phyloP scores from a whole-genome alignment of 2,113 vertebrate species.

The Psittacula cyanocephala region DNA sequence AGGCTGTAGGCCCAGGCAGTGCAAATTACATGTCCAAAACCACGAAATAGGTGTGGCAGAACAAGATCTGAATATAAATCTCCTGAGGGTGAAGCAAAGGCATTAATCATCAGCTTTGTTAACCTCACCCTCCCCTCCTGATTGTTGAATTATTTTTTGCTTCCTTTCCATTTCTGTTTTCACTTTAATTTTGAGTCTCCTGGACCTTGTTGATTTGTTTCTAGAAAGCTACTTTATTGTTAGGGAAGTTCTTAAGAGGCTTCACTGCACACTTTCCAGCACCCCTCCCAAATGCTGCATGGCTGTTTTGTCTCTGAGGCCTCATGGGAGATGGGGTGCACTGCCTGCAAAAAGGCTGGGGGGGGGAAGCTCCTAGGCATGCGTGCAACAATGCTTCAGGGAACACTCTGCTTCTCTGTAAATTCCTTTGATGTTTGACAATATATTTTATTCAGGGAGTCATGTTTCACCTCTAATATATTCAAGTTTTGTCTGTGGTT shows the following conservation, averaged over 20 bases:
- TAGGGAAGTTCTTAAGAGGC: neutral
- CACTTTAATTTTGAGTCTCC: neutral
- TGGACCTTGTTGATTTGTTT: neutral
- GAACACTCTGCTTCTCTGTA: constrained; percentile 48
- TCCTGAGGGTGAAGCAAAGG: neutral
- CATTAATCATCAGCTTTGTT: neutral
- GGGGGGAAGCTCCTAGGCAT: neutral
- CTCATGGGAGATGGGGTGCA: neutral
- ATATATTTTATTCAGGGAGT: constrained; percentile 64
- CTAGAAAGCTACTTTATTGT: constrained; percentile 2
- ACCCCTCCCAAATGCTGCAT: neutral
- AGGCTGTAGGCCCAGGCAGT: neutral
- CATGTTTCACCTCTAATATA: constrained; percentile 71
- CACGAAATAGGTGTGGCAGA: constrained; percentile 3
- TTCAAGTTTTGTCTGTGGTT: constrained; percentile 73
- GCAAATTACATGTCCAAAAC: neutral
- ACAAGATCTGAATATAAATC: neutral
- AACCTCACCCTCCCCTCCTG: neutral
- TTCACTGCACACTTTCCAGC: neutral
- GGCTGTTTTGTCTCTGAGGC: neutral
- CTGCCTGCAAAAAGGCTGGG: constrained; percentile 2
- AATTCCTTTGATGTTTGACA: constrained; percentile 61
- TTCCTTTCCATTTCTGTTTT: neutral
- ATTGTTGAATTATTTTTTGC: neutral
- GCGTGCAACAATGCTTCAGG: constrained; percentile 34